These are phyloP conservation scores for Junonia oenone DNA, from an alignment of 2,888 invertebrate genomes.

Conservation along the genomic window DNA sequence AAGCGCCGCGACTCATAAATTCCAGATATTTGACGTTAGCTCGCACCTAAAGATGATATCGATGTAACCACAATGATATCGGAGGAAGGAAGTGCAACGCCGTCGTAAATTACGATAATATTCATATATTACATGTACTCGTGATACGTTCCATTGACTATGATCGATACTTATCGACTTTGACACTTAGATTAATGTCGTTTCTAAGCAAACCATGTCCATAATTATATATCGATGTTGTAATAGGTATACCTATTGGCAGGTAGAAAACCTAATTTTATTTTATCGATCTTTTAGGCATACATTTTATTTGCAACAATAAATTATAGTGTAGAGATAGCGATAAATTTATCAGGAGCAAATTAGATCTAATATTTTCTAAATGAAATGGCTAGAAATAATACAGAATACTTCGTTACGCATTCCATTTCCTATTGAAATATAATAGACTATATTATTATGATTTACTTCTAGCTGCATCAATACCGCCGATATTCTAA, in stretches of 20 bases:
- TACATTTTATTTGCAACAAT: too few relatives aligned
- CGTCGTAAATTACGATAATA: constrained; percentile 42
- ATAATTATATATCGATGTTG: too few relatives aligned
- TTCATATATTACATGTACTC: constrained; percentile 19
- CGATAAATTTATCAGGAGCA: neutral
- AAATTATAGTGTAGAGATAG: too few relatives aligned
- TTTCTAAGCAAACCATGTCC: too few relatives aligned
- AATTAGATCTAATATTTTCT: neutral
- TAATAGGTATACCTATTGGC: too few relatives aligned
- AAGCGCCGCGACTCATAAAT: constrained; percentile 73
- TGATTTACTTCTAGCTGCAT: neutral
- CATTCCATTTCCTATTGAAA: neutral
- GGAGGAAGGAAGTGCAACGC: constrained; percentile 60
- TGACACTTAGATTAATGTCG: too few relatives aligned
- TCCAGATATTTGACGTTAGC: constrained; percentile 73
- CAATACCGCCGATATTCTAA: constrained; percentile 12
- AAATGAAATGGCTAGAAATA: neutral
- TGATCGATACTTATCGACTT: neutral
- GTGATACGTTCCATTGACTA: neutral
- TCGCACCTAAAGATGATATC: constrained; percentile 61
- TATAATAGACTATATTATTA: neutral
- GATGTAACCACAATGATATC: constrained; percentile 70
- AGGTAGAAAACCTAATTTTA: too few relatives aligned
- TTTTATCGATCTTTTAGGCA: too few relatives aligned
- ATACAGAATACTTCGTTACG: neutral